Evolutionary conservation across 2,113 vertebrate species (phyloP).

Genomic region (Desmodus rotundus): DNA sequence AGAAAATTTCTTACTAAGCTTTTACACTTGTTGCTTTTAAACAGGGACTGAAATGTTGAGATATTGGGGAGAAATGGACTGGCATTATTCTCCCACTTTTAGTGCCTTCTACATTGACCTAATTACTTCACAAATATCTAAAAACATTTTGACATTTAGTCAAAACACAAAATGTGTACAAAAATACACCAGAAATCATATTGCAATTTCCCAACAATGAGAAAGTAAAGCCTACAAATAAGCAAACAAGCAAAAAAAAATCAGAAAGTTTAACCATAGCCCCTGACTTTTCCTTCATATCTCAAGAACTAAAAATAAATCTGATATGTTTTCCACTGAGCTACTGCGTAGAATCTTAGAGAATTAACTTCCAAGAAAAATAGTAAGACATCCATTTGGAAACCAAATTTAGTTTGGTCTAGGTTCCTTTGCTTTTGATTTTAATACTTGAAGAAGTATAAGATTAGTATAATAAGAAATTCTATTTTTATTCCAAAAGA

Average conservation of each 20-base stretch:
- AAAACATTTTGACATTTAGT: neutral
- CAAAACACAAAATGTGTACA: neutral
- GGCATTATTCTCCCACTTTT: neutral
- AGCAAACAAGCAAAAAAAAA: neutral
- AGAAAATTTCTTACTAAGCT: neutral
- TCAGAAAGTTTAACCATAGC: neutral
- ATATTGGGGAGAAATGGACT: neutral
- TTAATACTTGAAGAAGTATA: neutral
- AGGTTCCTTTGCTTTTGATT: neutral
- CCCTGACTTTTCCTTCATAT: neutral
- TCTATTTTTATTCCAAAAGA: neutral
- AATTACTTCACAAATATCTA: neutral
- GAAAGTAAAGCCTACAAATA: neutral
- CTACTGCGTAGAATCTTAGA: neutral
- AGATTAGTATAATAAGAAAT: neutral
- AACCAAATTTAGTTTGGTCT: neutral
- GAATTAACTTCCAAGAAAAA: neutral
- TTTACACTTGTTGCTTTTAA: neutral
- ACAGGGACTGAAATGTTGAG: neutral
- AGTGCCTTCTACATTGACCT: neutral
- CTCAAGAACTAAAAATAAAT: neutral
- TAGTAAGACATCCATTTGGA: neutral
- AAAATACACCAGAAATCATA: neutral
- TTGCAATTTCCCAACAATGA: neutral
- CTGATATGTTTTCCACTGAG: neutral